These are phyloP conservation scores for Branchellion lobata DNA, from an alignment of 2,888 invertebrate genomes.

Conservation along the genomic window DNA sequence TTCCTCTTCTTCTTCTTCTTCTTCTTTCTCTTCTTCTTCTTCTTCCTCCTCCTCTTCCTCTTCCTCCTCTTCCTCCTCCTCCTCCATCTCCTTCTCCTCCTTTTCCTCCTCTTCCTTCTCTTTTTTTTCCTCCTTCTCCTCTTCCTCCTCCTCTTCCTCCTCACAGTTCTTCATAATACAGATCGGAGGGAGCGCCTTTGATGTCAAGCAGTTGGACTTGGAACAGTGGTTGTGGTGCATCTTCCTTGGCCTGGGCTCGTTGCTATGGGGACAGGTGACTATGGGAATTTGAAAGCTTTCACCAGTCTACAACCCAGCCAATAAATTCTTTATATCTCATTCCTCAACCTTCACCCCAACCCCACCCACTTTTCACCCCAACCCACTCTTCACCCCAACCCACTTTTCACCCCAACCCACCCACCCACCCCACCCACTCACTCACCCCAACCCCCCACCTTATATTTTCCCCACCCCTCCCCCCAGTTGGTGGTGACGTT, in stretches of 20 bases:
- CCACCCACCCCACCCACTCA: background rate
- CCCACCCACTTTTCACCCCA: too few relatives aligned
- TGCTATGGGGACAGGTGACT: constrained; percentile 80
- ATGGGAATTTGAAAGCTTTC: background rate
- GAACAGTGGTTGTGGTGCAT: constrained; percentile 99
- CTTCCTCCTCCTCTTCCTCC: too few relatives aligned
- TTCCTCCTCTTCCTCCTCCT: too few relatives aligned
- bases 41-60: background rate
- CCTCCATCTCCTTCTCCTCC: too few relatives aligned
- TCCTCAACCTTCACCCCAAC: background rate
- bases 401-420: background rate
- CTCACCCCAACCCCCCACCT: background rate
- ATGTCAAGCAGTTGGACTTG: constrained; percentile 82
- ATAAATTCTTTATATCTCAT: background rate
- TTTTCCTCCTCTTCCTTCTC: too few relatives aligned
- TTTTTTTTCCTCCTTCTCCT: too few relatives aligned
- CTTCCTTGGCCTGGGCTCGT: constrained; percentile 91
- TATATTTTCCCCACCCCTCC: too few relatives aligned
- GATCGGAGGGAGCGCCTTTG: constrained; percentile 94
- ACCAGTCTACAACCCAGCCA: background rate
- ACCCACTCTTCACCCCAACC: background rate
- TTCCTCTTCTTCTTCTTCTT: background rate
- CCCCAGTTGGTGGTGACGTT: background rate
- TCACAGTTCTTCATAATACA: constrained; percentile 96
- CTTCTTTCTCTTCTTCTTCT: background rate